Evolutionary conservation across 2,797 vertebrate species (phyloP).

Genomic region (Phoeniculus purpureus): DNA sequence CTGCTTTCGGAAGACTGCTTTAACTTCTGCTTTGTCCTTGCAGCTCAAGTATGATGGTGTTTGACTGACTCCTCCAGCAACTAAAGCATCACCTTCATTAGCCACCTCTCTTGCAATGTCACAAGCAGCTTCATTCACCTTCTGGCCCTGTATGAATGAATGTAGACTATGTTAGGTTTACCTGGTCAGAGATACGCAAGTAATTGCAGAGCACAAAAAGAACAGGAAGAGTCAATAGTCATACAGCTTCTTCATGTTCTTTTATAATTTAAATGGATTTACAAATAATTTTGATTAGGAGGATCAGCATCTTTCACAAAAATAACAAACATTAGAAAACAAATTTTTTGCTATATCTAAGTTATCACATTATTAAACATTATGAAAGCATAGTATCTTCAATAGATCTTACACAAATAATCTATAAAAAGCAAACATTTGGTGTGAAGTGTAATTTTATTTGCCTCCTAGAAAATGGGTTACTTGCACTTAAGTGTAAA

Average conservation of each 20-base stretch:
- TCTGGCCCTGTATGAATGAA: slow-evolving; percentile 79
- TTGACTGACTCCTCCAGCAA: slow-evolving; percentile 95
- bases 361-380: neutral
- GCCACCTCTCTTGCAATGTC: slow-evolving; percentile 94
- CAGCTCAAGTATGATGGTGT: slow-evolving; percentile 95
- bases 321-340: neutral
- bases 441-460: neutral
- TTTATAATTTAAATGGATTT: neutral
- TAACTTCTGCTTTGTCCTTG: slow-evolving; percentile 90
- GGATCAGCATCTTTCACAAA: neutral
- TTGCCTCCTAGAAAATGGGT: neutral
- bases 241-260: neutral
- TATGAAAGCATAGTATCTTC: neutral
- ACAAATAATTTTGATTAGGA: neutral
- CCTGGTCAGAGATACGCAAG: neutral
- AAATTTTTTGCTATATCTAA: neutral
- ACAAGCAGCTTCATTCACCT: slow-evolving; percentile 95
- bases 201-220: neutral
- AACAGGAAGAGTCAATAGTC: neutral
- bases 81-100: slow-evolving; percentile 89
- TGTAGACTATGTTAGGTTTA: neutral
- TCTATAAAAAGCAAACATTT: neutral
- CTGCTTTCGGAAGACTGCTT: slow-evolving; percentile 89
- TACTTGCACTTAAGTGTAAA: neutral
- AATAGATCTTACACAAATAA: neutral